Conservation (phyloP, 2,888 invertebrate genomes). For the Protophormia terraenovae region DNA sequence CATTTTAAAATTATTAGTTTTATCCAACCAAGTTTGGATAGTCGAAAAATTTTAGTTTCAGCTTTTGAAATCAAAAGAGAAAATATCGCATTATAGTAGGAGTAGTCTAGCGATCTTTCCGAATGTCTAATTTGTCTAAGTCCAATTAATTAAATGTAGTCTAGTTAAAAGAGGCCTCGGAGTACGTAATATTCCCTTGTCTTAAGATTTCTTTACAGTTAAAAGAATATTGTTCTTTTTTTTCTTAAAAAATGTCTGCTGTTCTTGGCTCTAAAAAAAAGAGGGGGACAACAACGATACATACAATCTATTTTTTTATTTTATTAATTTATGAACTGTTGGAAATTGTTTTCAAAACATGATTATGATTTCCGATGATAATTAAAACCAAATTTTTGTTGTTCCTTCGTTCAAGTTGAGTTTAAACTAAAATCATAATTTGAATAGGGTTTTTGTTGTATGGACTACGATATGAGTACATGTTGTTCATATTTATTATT, state of each 20-base stretch:
- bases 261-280: not conserved
- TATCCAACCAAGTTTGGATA: too few species aligned
- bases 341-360: slow-evolving; percentile 70
- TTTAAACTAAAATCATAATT: slow-evolving; percentile 20
- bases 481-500: slow-evolving; percentile 28
- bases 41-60: too few species aligned
- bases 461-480: not conserved
- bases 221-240: slow-evolving; percentile 12
- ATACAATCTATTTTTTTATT: slow-evolving; percentile 11
- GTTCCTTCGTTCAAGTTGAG: slow-evolving; percentile 1
- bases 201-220: not conserved
- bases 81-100: too few species aligned
- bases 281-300: slow-evolving; percentile 30
- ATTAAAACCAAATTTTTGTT: slow-evolving; percentile 56
- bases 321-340: slow-evolving; percentile 71
- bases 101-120: too few species aligned
- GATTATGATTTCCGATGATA: slow-evolving; percentile 68
- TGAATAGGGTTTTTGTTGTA: not conserved
- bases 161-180: not conserved
- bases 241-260: not conserved
- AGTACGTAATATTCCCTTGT: slow-evolving; percentile 23
- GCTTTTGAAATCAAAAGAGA: too few species aligned
- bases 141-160: too few species aligned
- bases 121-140: too few species aligned
- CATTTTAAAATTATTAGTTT: too few species aligned